Base-by-base conservation (phyloP, 1,140 invertebrate genomes). In the Scylla paramamosain region DNA sequence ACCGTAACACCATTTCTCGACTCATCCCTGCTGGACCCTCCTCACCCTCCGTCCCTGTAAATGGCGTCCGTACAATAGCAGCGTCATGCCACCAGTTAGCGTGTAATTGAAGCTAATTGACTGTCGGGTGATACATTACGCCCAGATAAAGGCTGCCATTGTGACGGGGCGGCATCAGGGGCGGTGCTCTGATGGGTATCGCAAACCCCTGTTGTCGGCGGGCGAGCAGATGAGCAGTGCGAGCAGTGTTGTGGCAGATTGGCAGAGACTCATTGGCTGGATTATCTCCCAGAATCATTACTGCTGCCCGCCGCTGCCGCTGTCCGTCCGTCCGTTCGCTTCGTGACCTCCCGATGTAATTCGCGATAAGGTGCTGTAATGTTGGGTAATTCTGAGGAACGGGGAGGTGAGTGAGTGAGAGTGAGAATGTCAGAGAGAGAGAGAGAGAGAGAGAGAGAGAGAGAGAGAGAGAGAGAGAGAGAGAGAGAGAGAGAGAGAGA, bases 41-140 rank as follows among this genome's bases (percentile, higher is more conserved):
- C 67, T 92, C 91, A 6, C 67, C 39, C 46, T 93, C 77, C 45
- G 2, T 46, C 92, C 84, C 92, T 59, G 83, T 87, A 93, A 93
- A 59, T 93, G 83, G 83, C n/a, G 83, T 14, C n/a, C 48, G n/a
- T 16, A 93, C 92, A 93, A 93, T 86, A 84, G 86, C 45, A 93
- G 45, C n/a, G 92, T 93, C 92, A 93, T 84, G 92, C 92, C 92
- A 84, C 45, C 92, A 87, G 39, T 93, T 45, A 87, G 92, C 92
- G 92, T 48, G 92, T 93, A 93, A 93, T 93, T 93, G 92, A 46
- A 84, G 32, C 83, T 93, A 93, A 93, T 93, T 93, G 92, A 93
- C 92, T 93, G 92, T 83, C 92, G 82, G 92, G 92, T 93, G 92
- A 93, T 93, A 93, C 92, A 93, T 93, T 93, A 93, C 92, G 31